Conservation (phyloP, 2,888 invertebrate genomes). For the Diaphora mendica region DNA sequence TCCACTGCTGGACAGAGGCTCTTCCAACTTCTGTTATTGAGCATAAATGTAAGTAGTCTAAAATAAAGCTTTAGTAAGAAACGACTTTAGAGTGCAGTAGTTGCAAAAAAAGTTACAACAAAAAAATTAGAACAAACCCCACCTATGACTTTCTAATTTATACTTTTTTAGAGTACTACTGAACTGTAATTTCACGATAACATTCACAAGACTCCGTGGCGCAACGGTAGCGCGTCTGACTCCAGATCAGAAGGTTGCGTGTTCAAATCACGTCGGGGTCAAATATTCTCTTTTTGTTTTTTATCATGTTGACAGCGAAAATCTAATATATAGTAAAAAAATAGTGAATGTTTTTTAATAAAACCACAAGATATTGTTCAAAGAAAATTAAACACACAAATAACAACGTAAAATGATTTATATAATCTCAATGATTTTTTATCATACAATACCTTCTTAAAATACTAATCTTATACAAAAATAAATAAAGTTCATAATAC, state of each 20-base stretch:
- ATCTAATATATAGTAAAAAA: not conserved
- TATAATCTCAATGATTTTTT: conserved; percentile 43
- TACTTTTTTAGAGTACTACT: not conserved
- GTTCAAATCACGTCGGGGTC: conserved; percentile 99
- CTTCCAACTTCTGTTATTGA: too few species aligned
- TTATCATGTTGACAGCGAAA: not conserved
- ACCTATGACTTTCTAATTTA: not conserved
- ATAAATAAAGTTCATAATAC: conserved; percentile 47
- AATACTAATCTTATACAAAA: conserved; percentile 50
- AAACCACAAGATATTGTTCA: not conserved
- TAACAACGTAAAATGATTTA: conserved; percentile 52
- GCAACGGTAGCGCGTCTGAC: conserved; percentile 96
- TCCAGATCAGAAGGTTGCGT: conserved; percentile 99
- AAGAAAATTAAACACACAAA: conserved; percentile 17
- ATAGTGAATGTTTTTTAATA: too few species aligned
- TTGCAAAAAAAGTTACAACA: too few species aligned
- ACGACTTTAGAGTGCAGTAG: too few species aligned
- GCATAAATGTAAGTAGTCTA: too few species aligned
- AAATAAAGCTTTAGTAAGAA: too few species aligned
- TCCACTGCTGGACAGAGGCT: too few species aligned
- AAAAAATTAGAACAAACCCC: too few species aligned
- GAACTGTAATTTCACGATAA: not conserved
- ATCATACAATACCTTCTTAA: conserved; percentile 31
- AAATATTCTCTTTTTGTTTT: conserved; percentile 56
- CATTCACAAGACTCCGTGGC: conserved; percentile 23